Evolutionary conservation across 2,888 invertebrate genomes (phyloP).

Genomic region (Omphaloscelis lunosa): DNA sequence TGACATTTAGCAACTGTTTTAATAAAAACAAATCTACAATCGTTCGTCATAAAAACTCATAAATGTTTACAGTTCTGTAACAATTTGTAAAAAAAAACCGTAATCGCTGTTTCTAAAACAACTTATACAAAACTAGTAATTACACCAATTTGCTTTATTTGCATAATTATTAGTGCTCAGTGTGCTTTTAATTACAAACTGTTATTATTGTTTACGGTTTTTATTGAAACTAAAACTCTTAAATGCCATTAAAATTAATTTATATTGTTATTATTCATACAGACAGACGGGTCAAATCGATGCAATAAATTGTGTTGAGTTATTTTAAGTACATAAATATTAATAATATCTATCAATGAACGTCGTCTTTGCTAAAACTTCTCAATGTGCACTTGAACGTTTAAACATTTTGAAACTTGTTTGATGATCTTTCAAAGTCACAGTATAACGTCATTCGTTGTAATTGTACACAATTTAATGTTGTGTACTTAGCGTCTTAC

Average conservation of each 20-base stretch:
- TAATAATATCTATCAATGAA: conserved; percentile 46
- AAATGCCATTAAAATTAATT: conserved; percentile 59
- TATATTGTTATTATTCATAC: conserved; percentile 63
- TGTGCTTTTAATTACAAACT: conserved; percentile 54
- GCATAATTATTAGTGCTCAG: conserved; percentile 65
- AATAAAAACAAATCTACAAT: conserved; percentile 53
- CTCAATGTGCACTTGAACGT: conserved; percentile 25
- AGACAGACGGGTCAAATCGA: conserved; percentile 48
- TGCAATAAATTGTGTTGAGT: conserved; percentile 49
- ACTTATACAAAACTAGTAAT: conserved; percentile 53
- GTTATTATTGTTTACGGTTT: conserved; percentile 56
- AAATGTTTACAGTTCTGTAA: conserved; percentile 52
- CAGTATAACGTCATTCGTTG: conserved; percentile 23
- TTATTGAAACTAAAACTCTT: conserved; percentile 44
- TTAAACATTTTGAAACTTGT: conserved; percentile 42
- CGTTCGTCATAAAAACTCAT: conserved; percentile 33
- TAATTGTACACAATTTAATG: conserved; percentile 37
- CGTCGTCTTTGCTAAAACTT: conserved; percentile 33
- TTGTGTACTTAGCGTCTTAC: conserved; percentile 5
- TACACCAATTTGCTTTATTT: conserved; percentile 65
- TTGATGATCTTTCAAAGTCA: conserved; percentile 47
- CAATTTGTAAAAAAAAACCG: conserved; percentile 34
- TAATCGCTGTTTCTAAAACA: conserved; percentile 46
- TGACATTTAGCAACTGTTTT: conserved; percentile 45
- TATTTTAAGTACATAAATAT: conserved; percentile 51